Percentiles rank a stretch among this genome's conserved stretches.
phyloP scores from a whole-genome alignment of 2,888 invertebrate genomes.

The Drosophila histrio region DNA sequence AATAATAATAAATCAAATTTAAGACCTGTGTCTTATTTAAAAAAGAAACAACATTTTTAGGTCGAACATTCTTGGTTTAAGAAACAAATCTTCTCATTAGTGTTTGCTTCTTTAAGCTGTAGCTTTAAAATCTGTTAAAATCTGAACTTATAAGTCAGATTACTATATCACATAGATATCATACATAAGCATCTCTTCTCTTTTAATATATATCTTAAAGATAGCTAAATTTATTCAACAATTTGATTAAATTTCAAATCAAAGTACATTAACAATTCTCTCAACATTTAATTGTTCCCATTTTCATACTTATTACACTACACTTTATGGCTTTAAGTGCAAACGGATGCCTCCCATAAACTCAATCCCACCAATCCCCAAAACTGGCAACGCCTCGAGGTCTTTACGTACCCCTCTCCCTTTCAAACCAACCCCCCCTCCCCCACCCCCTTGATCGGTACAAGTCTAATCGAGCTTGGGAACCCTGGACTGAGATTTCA shows the following conservation, averaged over 20 bases:
- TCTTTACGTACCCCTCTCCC: neutral
- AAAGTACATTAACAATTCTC: neutral
- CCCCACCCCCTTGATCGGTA: neutral
- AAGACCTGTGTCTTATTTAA: no score
- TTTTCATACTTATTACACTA: slow-evolving; percentile 1
- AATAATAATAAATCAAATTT: no score
- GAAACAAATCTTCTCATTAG: no score
- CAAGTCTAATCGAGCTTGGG: neutral
- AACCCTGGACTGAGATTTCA: slow-evolving; percentile 48
- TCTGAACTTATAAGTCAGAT: no score
- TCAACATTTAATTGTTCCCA: neutral
- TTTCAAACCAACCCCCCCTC: no score
- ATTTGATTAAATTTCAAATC: neutral
- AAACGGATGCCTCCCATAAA: slow-evolving; percentile 2
- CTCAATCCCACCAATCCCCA: neutral
- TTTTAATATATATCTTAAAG: neutral
- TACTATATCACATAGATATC: no score
- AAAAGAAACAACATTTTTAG: no score
- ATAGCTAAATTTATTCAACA: neutral
- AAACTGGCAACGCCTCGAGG: slow-evolving; percentile 1
- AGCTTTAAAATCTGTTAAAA: no score
- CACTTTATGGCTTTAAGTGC: neutral
- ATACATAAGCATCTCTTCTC: no score
- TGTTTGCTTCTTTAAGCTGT: no score
- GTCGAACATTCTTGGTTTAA: no score